Evolutionary conservation across 2,888 invertebrate genomes (phyloP).

Genomic region (Drosophila helvetica): DNA sequence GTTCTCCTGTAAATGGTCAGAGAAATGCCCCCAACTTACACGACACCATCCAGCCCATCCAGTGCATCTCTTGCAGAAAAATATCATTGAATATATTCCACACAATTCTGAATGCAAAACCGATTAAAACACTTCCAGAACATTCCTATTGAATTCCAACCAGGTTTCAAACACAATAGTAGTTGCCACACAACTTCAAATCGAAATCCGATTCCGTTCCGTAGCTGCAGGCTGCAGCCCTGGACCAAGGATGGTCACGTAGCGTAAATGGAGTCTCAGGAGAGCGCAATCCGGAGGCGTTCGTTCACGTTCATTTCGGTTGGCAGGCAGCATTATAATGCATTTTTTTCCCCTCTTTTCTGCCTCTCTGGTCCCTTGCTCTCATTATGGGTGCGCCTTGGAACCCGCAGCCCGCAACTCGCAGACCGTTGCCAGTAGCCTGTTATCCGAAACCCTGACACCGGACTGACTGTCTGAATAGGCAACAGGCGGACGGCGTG

Average conservation of each 20-base stretch:
- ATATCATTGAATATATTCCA: too few species aligned
- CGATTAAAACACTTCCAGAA: background rate
- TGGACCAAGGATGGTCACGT: conserved; percentile 27
- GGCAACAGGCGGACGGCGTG: conserved; percentile 62
- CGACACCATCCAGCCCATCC: too few species aligned
- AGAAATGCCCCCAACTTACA: too few species aligned
- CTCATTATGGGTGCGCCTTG: conserved; percentile 50
- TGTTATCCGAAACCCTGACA: background rate
- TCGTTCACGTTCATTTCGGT: conserved; percentile 39
- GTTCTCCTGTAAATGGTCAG: too few species aligned
- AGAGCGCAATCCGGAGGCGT: conserved; percentile 11
- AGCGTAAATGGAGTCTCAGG: conserved; percentile 25
- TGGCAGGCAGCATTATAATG: conserved; percentile 53
- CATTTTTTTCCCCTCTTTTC: conserved; percentile 38
- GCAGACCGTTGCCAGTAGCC: background rate
- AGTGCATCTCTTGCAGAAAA: too few species aligned
- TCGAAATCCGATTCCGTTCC: background rate
- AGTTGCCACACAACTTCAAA: background rate
- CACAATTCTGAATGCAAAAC: too few species aligned
- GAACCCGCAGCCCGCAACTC: background rate
- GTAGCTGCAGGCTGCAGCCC: conserved; percentile 1
- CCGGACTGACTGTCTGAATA: conserved; percentile 30
- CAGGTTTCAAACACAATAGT: too few species aligned
- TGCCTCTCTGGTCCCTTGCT: conserved; percentile 34
- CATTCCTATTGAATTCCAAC: background rate